Evolutionary conservation across 2,797 vertebrate genomes (phyloP).

Genomic region (Darevskia mixta): DNA sequence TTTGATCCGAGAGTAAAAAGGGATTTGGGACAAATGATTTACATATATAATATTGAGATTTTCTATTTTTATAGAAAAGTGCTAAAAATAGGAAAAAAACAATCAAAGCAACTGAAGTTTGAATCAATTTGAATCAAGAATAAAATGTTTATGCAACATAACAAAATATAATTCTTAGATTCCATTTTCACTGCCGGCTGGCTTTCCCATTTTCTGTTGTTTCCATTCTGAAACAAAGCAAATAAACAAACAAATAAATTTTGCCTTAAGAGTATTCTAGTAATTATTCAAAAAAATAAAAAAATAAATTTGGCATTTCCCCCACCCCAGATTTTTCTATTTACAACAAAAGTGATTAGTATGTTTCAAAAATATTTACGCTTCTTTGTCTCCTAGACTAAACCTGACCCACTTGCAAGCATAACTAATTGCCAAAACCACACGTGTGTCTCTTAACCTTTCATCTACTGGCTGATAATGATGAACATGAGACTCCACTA

Average conservation of each 20-base stretch:
- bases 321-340: neutral
- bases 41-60: constrained; percentile 57
- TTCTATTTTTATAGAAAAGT: constrained; percentile 76
- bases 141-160: constrained; percentile 57
- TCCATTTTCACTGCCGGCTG: constrained; percentile 86
- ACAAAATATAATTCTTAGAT: constrained; percentile 55
- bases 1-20: neutral
- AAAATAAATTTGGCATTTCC: neutral
- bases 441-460: neutral
- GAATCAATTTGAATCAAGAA: constrained; percentile 70
- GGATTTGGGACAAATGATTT: constrained; percentile 26
- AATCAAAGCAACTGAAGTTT: constrained; percentile 69
- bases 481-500: fast-evolving
- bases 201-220: constrained; percentile 94
- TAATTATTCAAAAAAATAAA: neutral
- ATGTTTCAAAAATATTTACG: neutral
- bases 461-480: neutral
- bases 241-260: constrained; percentile 12
- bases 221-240: constrained; percentile 87
- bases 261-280: neutral
- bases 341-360: neutral
- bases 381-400: no score
- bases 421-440: no score
- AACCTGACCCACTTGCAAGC: no score
- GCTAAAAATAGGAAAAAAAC: constrained; percentile 74